Evolutionary conservation across 2,888 invertebrate species (phyloP), one percentile per base, ranked within the genome.

Genomic region (Dynastes maya): DNA sequence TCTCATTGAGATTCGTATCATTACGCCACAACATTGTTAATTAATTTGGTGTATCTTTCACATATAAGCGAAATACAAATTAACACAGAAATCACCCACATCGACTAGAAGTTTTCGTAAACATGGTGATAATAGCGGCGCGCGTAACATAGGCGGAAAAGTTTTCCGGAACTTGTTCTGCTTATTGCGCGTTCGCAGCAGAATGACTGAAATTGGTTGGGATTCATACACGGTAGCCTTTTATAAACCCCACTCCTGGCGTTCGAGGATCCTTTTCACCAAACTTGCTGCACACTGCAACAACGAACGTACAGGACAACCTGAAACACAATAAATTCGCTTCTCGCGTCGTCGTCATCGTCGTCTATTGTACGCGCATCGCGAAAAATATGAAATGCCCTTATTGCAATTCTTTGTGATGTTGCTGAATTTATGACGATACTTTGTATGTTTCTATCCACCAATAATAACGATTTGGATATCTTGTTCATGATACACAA

Each of bases 161-260:
- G 45, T 74, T 74, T 72, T 40, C 22, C 72, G 63, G 61, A 51
- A 68, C 76, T 76, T 70, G 70, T 64, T 63, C 40, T 64, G 65
- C 61, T 65, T 55, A 51, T 72, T 68, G 78, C 71, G 78, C 72
- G 70, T 78, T 53, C 72, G 72, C 72, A 61, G 29, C 55, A 71
- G 64, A 77, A 77, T 77, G 77, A 71, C 71, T 70, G 71, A 72
- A 70, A 64, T 53, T 63, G 71, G 37, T 63, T 29, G 70, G 51
- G 64, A 72, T 74, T 61, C 72, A 78, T 53, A 16, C 78, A 63
- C 78, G 78, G n/a, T 64, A 55, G 53, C 29, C 64, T 71, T 51
- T 53, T 32, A 16, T 63, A 64, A 40, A 51, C 78, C 78, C 78
- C 78, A 78, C 78, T 78, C 78, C 71, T 6, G 22, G 22, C 45